Conservation (phyloP, 2,797 vertebrate genomes). For the Dromococcyx pavoninus region DNA sequence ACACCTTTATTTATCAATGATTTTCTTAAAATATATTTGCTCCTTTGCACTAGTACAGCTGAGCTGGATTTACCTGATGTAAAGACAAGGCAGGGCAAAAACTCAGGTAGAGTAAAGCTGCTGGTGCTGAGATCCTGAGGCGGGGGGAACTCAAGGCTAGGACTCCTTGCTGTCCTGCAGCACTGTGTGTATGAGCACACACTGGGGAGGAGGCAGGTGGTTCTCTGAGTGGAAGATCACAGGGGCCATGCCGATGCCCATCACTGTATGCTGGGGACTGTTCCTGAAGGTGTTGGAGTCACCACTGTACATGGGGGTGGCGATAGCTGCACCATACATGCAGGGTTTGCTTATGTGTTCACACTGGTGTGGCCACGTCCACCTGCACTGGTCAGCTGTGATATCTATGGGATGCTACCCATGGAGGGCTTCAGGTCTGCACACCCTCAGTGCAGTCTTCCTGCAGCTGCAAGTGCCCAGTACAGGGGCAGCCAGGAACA, state of each 20-base stretch:
- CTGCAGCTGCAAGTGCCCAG: too few relatives aligned
- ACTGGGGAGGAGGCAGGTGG: not conserved
- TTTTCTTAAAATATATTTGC: not conserved
- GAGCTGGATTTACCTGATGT: not conserved
- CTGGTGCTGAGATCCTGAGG: not conserved
- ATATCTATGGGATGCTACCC: not conserved
- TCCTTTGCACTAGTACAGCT: not conserved
- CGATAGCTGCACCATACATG: not conserved
- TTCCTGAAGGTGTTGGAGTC: not conserved
- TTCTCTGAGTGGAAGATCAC: not conserved
- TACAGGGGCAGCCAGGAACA: not conserved
- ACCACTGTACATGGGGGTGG: rapidly evolving
- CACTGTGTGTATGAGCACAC: rapidly evolving
- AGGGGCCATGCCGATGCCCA: too few relatives aligned
- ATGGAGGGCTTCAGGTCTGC: not conserved
- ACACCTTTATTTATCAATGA: not conserved
- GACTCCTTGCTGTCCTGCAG: rapidly evolving
- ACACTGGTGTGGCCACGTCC: rapidly evolving
- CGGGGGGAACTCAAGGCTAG: not conserved
- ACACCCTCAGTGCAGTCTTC: not conserved
- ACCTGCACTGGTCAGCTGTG: not conserved
- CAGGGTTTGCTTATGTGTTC: not conserved
- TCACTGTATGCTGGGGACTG: not conserved
- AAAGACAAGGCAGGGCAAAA: not conserved
- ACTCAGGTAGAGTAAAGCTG: not conserved